Evolutionary conservation across 2,797 vertebrate genomes (phyloP), one percentile per base, ranked within the genome.

Genomic region (Amniataba percoides): DNA sequence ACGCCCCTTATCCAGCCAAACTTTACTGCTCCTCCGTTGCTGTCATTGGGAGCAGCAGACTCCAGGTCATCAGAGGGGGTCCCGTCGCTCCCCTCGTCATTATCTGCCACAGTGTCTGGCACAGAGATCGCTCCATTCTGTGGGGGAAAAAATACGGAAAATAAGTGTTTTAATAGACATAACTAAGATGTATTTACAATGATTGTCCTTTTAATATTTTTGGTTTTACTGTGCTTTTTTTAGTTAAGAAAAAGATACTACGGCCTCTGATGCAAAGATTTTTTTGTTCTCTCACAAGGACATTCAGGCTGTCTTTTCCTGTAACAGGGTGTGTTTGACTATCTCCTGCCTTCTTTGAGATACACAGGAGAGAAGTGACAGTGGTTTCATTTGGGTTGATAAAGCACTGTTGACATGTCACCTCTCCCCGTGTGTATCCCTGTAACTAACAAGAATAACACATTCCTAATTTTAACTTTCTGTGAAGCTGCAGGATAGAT

Each of bases 1-100:
- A 99, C 98, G 48, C 98, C 98, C 88, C 97, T 97, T 90, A 99
- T 96, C 98, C 98, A 99, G 91, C 98, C 98, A 0, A 99, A 99
- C 92, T 98, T 99, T 74, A 98, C 93, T 23, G 81, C 94, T 4
- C 88, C 83, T 42, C 89, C 90, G 5, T 87, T 85, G 3, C 58
- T 84, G 10, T 96, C 94, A 12, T 82, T 80, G 19, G 96, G 95
- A 57, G 58, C 19, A 34, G 55, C 92, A 43, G 94, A 93, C 78
- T 96, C 94, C 85, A 96, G 87, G 13, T 98, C 97, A 6, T 96
- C 96, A 62, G 88, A 94, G 7, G 94, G 23, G 0, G 90, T 87
- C 72, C 94, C 95, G 0, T 96, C 95, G 14, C 96, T 96, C 18
- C 93, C 96, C 4, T 95, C 95, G 9, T 90, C 86, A 68, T 96